Percentiles rank a stretch among this genome's conserved stretches.
Evolutionary conservation across 2,888 invertebrate genomes (phyloP).

Genomic region (Ctena decussata): DNA sequence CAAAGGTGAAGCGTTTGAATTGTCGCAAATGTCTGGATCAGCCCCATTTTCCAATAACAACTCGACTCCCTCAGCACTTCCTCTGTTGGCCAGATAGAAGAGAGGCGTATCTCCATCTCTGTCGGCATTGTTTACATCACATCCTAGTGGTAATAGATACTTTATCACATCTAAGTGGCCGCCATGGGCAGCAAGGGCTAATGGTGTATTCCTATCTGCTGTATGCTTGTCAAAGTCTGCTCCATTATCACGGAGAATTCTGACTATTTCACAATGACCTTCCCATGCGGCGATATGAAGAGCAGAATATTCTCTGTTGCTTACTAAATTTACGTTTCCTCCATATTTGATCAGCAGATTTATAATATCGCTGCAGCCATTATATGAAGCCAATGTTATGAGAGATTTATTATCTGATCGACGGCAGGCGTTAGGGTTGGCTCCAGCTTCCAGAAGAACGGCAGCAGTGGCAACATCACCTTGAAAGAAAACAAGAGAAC

Average conservation of each 20-base stretch:
- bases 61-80: constrained; percentile 64
- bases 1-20: constrained; percentile 69
- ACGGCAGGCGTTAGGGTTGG: constrained; percentile 49
- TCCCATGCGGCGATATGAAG: constrained; percentile 80
- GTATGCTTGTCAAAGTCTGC: constrained; percentile 70
- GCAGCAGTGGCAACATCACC: constrained; percentile 65
- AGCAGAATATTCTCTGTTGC: constrained; percentile 71
- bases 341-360: constrained; percentile 65
- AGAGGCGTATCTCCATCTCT: constrained; percentile 79
- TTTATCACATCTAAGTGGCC: constrained; percentile 56
- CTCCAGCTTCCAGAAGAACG: constrained; percentile 62
- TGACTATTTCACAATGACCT: constrained; percentile 66
- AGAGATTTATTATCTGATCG: constrained; percentile 58
- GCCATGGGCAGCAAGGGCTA: constrained; percentile 79
- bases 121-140: constrained; percentile 78
- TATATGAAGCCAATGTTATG: constrained; percentile 69
- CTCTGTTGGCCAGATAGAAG: constrained; percentile 76
- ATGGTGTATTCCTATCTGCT: constrained; percentile 72
- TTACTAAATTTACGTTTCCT: constrained; percentile 66
- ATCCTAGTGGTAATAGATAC: constrained; percentile 66
- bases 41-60: constrained; percentile 73
- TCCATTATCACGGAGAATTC: constrained; percentile 62
- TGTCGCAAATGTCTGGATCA: constrained; percentile 70
- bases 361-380: constrained; percentile 56
- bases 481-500: too few species aligned